These are phyloP conservation scores for Cyclophora albipunctata DNA, from an alignment of 2,888 invertebrate species.

Conservation along the genomic window DNA sequence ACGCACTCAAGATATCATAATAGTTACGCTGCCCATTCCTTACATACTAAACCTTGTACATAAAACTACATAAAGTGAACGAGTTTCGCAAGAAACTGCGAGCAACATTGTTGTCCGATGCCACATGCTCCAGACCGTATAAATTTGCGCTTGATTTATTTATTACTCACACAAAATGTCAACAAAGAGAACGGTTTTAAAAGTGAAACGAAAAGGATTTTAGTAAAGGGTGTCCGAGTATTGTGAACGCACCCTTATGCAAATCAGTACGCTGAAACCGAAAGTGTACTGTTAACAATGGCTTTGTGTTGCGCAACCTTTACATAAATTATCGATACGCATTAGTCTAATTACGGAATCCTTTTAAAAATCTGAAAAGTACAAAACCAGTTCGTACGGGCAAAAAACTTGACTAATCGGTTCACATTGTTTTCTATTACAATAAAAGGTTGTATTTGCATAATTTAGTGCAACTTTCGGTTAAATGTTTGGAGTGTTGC, in stretches of 20 bases:
- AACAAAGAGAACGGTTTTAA: constrained; percentile 64
- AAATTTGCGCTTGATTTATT: constrained; percentile 69
- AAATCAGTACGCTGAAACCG: constrained; percentile 71
- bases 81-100: constrained; percentile 33
- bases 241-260: constrained; percentile 65
- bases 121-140: constrained; percentile 53
- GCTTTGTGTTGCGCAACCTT: constrained; percentile 52
- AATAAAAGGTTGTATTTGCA: constrained; percentile 53
- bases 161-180: constrained; percentile 65
- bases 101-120: constrained; percentile 49
- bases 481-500: constrained; percentile 65
- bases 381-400: constrained; percentile 41
- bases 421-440: constrained; percentile 32
- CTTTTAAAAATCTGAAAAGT: constrained; percentile 40
- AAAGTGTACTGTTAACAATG: constrained; percentile 58
- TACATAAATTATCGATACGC: constrained; percentile 69
- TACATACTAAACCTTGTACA: constrained; percentile 10
- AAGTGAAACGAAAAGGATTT: constrained; percentile 69
- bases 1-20: constrained; percentile 17
- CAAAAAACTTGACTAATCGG: constrained; percentile 41
- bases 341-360: constrained; percentile 58
- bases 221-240: constrained; percentile 55
- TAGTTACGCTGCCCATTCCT: constrained; percentile 29
- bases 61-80: constrained; percentile 16
- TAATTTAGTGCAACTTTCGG: constrained; percentile 44